phyloP scores from a whole-genome alignment of 2,888 invertebrate genomes.

The Drosophila meridiana region DNA sequence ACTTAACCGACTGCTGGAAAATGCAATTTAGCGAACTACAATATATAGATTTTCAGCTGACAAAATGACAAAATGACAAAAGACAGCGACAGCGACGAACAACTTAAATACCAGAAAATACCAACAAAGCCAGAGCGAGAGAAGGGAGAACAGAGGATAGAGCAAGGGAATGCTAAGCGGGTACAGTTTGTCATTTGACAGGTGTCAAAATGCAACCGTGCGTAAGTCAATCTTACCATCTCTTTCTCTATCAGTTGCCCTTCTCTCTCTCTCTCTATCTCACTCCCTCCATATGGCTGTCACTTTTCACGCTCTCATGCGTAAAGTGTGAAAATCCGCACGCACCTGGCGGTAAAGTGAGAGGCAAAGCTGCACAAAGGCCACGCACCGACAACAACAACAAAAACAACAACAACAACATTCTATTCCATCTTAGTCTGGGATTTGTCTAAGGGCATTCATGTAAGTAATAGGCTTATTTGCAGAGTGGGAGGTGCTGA shows the following conservation, averaged over 20 bases:
- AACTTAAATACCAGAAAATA: conserved; percentile 47
- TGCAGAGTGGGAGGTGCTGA: conserved; percentile 9
- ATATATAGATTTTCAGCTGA: conserved; percentile 43
- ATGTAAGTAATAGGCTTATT: conserved; percentile 76
- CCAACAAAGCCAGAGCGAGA: conserved; percentile 6
- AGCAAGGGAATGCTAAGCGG: conserved; percentile 16
- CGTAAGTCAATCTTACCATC: conserved; percentile 39
- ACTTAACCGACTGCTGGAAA: conserved; percentile 70
- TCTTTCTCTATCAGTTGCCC: neutral
- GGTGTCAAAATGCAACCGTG: conserved; percentile 64
- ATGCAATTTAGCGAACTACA: conserved; percentile 78
- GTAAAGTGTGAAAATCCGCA: conserved; percentile 74
- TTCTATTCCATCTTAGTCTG: conserved; percentile 18
- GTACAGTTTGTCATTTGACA: conserved; percentile 37
- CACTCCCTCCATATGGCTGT: neutral
- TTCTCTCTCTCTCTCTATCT: neutral
- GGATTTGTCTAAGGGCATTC: conserved; percentile 55
- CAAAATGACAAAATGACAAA: conserved; percentile 25
- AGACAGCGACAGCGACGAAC: conserved; percentile 10
- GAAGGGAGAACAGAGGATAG: neutral
- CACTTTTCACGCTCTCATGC: conserved; percentile 49
- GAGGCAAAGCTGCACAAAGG: conserved; percentile 47
- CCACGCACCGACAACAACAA: conserved; percentile 32
- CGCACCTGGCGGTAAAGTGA: conserved; percentile 57
- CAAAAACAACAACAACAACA: neutral